Conservation (phyloP, 2,888 invertebrate genomes). For the Hydrotaea cyrtoneurina region DNA sequence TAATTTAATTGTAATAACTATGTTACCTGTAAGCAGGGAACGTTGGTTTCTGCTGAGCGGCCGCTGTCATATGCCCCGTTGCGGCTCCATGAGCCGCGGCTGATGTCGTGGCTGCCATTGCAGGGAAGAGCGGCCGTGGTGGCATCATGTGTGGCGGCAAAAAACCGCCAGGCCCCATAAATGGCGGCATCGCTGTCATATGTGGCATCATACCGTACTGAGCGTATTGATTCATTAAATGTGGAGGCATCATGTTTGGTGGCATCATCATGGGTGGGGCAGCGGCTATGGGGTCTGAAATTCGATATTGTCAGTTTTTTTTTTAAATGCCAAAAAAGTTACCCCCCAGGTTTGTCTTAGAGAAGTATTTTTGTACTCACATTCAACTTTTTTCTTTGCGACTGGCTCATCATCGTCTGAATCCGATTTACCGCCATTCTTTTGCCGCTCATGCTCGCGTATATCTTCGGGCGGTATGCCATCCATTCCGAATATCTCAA, state of each 20-base stretch:
- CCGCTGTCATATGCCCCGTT: conserved; percentile 70
- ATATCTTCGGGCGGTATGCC: conserved; percentile 98
- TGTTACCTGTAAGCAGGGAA: conserved; percentile 90
- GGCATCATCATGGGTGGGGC: conserved; percentile 84
- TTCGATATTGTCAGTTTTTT: background rate
- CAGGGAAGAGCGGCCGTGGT: conserved; percentile 91
- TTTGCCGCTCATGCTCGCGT: conserved; percentile 95
- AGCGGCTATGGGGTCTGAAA: conserved; percentile 76
- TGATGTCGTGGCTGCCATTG: conserved; percentile 87
- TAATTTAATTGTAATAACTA: conserved; percentile 1
- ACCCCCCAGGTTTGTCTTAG: too few relatives aligned
- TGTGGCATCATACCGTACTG: conserved; percentile 83
- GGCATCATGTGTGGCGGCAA: conserved; percentile 83
- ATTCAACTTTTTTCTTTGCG: conserved; percentile 84
- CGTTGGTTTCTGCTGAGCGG: conserved; percentile 86
- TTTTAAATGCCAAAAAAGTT: background rate
- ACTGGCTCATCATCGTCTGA: conserved; percentile 93
- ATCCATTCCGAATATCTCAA: conserved; percentile 99
- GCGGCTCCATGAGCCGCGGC: conserved; percentile 84
- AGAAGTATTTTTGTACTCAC: conserved; percentile 66
- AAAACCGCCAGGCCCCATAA: conserved; percentile 86
- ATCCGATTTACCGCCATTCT: conserved; percentile 88
- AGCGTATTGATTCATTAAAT: conserved; percentile 83
- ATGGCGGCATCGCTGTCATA: conserved; percentile 88
- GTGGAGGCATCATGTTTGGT: conserved; percentile 83